Conservation (phyloP, 2,888 invertebrate genomes). For the Pachycephus smyrnensis region DNA sequence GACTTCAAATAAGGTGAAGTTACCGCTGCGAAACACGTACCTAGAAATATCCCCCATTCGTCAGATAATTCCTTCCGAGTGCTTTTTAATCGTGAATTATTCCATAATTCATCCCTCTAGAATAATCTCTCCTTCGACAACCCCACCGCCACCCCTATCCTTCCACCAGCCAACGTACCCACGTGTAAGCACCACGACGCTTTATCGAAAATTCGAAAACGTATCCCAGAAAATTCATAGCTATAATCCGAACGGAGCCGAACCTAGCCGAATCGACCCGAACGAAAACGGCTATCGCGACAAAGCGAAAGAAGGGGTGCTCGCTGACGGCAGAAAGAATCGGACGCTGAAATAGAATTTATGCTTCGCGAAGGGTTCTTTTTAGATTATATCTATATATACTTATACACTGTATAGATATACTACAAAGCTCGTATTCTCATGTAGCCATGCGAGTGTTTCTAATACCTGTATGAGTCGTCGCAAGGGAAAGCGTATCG, state of each 20-base stretch:
- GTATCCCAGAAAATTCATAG: neutral
- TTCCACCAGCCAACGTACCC: neutral
- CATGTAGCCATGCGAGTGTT: neutral
- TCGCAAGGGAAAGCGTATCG: conserved; percentile 47
- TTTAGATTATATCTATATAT: neutral
- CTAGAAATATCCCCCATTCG: neutral
- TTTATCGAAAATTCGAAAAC: neutral
- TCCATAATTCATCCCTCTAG: neutral
- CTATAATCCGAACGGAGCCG: neutral
- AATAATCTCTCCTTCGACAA: neutral
- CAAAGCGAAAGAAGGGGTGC: neutral
- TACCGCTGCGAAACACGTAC: conserved; percentile 19
- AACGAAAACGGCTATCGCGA: neutral
- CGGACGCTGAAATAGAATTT: neutral
- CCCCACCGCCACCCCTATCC: neutral
- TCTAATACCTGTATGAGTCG: neutral
- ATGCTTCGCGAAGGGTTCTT: neutral
- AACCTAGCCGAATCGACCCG: neutral
- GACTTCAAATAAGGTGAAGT: conserved; percentile 36
- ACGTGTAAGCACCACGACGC: neutral
- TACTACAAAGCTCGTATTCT: neutral
- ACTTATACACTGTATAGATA: neutral
- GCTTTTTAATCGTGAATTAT: conserved; percentile 26
- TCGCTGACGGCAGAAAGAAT: neutral
- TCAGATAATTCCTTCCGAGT: conserved; percentile 23